Base-by-base conservation (phyloP, 2,888 invertebrate genomes). In the Zele albiditarsus region DNA sequence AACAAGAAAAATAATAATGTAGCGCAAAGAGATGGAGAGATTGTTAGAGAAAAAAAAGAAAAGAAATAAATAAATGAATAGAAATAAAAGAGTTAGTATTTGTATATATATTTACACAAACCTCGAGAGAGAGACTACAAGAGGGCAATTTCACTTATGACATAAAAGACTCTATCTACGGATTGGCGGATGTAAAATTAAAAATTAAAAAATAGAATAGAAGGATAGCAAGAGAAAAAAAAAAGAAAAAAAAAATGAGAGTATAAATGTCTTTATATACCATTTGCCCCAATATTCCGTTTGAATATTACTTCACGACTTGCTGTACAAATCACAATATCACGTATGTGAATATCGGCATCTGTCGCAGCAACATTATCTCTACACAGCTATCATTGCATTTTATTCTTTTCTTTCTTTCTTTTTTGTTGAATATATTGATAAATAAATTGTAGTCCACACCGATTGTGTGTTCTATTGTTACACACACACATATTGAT, bases 1-100 rank as follows among this genome's bases (percentile, higher is more conserved):
- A 53, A 53, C n/a, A 49, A n/a, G 49, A 25, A n/a, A 68, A 53
- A 49, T 68, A 68, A 68, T 68, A 46, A 68, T 42, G 27, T 31
- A 31, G 31, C 42, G 38, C 12, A 38, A 12, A 31, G 6, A 31
- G 31, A 31, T 31, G 31, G 31, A 4, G 38, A 38, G 38, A 38
- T 12, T 38, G 31, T 33, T 33, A 63, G 33, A n/a, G 33, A 31
- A 28, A 28, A 28, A 25, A 27, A 14, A 27, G 2, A 10, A 27
- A 25, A 25, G 25, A 60, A 28, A 27, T 60, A 60, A 12, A 53
- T n/a, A 53, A 53, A 53, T 20, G n/a, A 53, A 53, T 20, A n/a
- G n/a, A 53, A 53, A 53, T 20, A n/a, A 2, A 8, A 14, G 20
- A 53, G 20, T 53, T n/a, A 53, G 23, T 20, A 20, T 53, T 20